Percentiles rank a stretch among this genome's conserved stretches.
Conservation (phyloP, 2,888 invertebrate genomes). For the Eupithecia dodoneata region DNA sequence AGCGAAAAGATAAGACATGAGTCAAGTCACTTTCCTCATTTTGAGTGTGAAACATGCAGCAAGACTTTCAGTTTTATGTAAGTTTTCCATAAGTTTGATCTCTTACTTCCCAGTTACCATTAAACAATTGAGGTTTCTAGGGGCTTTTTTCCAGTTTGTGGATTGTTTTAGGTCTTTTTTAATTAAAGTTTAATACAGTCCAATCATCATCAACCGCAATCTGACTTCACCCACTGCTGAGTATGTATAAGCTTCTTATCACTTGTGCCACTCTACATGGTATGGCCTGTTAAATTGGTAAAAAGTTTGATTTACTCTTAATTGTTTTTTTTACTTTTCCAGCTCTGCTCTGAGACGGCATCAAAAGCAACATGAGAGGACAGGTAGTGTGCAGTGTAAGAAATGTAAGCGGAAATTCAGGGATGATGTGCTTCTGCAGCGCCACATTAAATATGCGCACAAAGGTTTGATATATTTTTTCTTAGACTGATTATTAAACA, state of each 20-base stretch:
- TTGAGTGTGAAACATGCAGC: constrained; percentile 70
- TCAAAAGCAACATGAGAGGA: constrained; percentile 74
- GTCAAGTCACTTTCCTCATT: constrained; percentile 70
- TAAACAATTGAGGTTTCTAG: neutral
- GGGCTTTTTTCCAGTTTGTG: neutral
- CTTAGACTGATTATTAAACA: neutral
- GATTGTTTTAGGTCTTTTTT: neutral
- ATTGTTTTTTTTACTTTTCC: constrained; percentile 28
- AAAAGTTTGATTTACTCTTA: constrained; percentile 1
- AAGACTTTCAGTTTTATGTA: constrained; percentile 79
- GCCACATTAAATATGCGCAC: constrained; percentile 77
- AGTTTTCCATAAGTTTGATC: constrained; percentile 47
- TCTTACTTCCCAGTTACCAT: neutral
- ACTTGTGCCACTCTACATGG: no score
- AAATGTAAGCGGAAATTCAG: constrained; percentile 68
- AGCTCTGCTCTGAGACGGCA: constrained; percentile 76
- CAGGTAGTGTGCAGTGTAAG: constrained; percentile 63
- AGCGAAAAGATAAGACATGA: constrained; percentile 77
- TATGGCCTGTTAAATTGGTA: neutral
- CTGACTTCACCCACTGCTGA: no score
- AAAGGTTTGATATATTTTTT: constrained; percentile 57
- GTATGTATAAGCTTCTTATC: no score
- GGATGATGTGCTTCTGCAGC: constrained; percentile 69
- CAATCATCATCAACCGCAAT: no score
- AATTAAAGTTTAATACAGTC: neutral